Percentiles rank a stretch among this genome's conserved stretches.
phyloP scores from a whole-genome alignment of 2,888 invertebrate genomes.

The Erebia aethiops region DNA sequence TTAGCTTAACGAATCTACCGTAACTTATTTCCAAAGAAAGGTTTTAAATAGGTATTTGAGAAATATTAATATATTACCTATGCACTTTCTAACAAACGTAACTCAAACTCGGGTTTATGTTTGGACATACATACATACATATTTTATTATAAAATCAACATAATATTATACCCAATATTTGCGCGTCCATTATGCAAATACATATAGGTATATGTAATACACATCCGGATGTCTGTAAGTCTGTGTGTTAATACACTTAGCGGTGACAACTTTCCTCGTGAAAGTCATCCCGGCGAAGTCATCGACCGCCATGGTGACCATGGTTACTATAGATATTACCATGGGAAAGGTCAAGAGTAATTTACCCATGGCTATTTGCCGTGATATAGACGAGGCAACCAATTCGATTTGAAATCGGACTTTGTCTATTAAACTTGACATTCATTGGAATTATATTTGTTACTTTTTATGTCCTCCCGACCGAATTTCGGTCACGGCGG shows the following conservation, averaged over 20 bases:
- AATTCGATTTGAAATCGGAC: no score
- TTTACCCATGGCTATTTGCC: constrained; percentile 2
- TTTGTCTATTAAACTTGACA: no score
- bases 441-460: no score
- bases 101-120: not conserved
- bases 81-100: not conserved
- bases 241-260: constrained; percentile 35
- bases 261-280: constrained; percentile 43
- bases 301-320: constrained; percentile 15
- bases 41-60: not conserved
- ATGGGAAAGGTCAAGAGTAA: constrained; percentile 18
- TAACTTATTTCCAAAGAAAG: not conserved
- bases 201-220: constrained; percentile 31
- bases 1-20: not conserved
- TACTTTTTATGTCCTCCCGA: no score
- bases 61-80: not conserved
- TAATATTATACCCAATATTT: constrained; percentile 22
- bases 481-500: no score
- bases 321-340: not conserved
- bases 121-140: constrained; percentile 5
- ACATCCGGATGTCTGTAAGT: constrained; percentile 37
- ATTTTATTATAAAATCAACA: constrained; percentile 16
- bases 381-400: not conserved
- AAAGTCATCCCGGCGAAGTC: constrained; percentile 27
- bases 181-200: constrained; percentile 30